Percentiles rank a stretch among this genome's conserved stretches.
Conservation (phyloP, 35 echinoderm and acorn worm genomes). For the Apostichopus californicus region DNA sequence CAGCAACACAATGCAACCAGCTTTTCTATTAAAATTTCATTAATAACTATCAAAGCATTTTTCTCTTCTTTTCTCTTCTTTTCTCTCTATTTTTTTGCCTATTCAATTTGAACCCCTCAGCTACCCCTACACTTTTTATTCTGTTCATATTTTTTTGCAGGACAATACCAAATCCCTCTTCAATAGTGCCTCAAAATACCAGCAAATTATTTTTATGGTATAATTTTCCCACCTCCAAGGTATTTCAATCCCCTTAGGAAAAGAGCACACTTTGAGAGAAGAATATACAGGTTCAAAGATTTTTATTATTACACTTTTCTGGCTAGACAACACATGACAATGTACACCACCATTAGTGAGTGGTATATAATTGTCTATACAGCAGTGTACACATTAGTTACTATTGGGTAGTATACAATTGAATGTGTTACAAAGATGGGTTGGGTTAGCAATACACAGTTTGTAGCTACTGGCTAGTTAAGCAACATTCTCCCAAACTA, state of each 20-base stretch:
- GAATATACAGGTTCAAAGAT: no score
- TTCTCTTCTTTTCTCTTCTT: background rate
- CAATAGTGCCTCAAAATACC: background rate
- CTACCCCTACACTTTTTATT: background rate
- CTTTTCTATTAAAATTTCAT: background rate
- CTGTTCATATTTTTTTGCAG: background rate
- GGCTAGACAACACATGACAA: no score
- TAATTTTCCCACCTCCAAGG: background rate
- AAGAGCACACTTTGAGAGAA: no score
- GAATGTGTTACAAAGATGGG: no score
- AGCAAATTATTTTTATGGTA: background rate
- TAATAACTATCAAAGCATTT: background rate
- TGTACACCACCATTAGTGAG: no score
- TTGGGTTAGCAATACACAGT: no score
- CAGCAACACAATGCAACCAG: background rate
- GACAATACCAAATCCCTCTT: background rate
- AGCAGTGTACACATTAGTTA: no score
- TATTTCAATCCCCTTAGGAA: background rate
- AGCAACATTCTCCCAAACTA: no score
- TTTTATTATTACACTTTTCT: no score
- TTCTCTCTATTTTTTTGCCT: background rate
- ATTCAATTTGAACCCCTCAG: background rate
- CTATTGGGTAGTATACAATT: no score
- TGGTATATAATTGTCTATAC: no score
- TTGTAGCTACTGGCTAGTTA: no score